Base-by-base conservation (phyloP, 1,140 invertebrate species). In the Drosophila bifasciata region DNA sequence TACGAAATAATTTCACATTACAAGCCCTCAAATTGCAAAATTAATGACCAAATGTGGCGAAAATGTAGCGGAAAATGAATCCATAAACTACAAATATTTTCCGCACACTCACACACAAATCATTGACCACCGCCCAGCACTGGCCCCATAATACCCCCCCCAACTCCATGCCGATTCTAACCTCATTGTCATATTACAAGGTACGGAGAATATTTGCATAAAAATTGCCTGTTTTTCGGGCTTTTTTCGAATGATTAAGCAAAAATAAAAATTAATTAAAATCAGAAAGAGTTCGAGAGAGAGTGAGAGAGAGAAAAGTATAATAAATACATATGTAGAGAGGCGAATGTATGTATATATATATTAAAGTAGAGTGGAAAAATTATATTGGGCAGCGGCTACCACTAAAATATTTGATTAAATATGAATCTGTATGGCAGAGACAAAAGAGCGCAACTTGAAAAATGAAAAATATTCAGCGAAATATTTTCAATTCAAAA, bases 171-270 rank as follows among this genome's bases (percentile, higher is more conserved):
- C 52, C 28, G 39, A 50, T 21, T 15, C 7, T n/a, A 40, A 36
- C 45, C 64, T 48, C 45, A 55, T 73, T 73, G 51, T 64, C 69
- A 46, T 69, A 64, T 74, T 73, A 57, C 46, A 48, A 8, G 60
- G 60, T n/a, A n/a, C n/a, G n/a, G n/a, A n/a, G n/a, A n/a, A n/a
- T 21, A 75, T 74, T 75, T 75, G 60, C 60, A 74, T 75, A 52
- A 45, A 66, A 66, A 39, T 53, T 4, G 44, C 5, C 15, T 9
- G 39, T 15, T 32, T 15, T 15, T 7, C 2, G 41, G 21, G 23
- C 3, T 5, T 7, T 36, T 69, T 51, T 45, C 41, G 28, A 11
- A 41, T 59, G 55, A 56, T 48, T 32, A 41, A 46, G 28, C 46
- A 49, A 43, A 69, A 76, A 58, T 69, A 46, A 41, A 69, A 70